Evolutionary conservation across 2,888 invertebrate species (phyloP), one percentile per base, ranked within the genome.

Genomic region (Camptogramma bilineatum): DNA sequence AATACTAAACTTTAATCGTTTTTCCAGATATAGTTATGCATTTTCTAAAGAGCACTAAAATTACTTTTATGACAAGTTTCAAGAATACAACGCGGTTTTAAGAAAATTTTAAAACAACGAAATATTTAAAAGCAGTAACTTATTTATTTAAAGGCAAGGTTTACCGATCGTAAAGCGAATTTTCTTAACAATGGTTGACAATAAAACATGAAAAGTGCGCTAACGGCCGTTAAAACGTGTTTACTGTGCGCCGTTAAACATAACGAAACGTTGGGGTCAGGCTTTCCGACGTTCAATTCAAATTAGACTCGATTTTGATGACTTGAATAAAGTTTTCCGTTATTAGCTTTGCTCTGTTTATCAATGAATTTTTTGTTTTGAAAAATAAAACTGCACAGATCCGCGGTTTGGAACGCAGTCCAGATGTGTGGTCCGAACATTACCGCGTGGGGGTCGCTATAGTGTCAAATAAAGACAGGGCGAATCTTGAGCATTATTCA

Each of bases 181-280:
- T 85, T 84, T 82, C 84, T 82, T 85, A 85, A 89, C 89, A 72
- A 90, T 85, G 83, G 84, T 82, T 77, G 79, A 87, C 86, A 90
- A 85, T 91, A 91, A 90, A 91, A 90, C 88, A 86, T 85, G 86
- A 85, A 89, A 90, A 90, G 86, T 88, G 84, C 88, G 88, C 87
- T 90, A 90, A 90, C 88, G 86, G 81, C 81, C 88, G 73, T 90
- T 91, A 90, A 90, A 90, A 83, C 73, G 80, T 86, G 89, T 90
- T 90, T 90, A 90, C 86, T 86, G 83, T 78, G 74, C 70, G 81
- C 78, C 82, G 80, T 86, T 84, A 86, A 85, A 81, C 75, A 78
- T 78, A 78, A 84, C 80, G 81, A 77, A 77, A 78, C 71, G 73
- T 72, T 75, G 77, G 75, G 78, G 75, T 72, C 75, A 75, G 75